Evolutionary conservation across 1,140 invertebrate genomes (phyloP).

Genomic region (Cotesia vestalis): DNA sequence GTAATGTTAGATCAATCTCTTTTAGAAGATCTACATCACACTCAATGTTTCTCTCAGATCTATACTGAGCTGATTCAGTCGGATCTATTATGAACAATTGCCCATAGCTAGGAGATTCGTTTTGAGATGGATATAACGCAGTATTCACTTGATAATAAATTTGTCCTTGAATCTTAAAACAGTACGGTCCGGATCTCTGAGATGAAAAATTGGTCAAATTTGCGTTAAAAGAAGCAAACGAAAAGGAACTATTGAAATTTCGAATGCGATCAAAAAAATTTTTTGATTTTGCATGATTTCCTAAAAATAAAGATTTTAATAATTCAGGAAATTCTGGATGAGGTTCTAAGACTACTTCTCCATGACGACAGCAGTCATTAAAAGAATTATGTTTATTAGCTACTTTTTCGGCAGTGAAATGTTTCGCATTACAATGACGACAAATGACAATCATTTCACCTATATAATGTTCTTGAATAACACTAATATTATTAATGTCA

Average conservation of each 20-base stretch:
- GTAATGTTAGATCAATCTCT: constrained; percentile 7
- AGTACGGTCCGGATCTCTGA: constrained; percentile 15
- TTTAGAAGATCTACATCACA: constrained; percentile 8
- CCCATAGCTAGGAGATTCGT: constrained; percentile 16
- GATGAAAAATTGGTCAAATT: constrained; percentile 23
- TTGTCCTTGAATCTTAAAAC: constrained; percentile 24
- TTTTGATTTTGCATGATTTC: constrained; percentile 20
- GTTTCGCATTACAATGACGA: constrained; percentile 22
- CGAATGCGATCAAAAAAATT: constrained; percentile 30
- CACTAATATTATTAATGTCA: too few species aligned
- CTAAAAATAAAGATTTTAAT: constrained; percentile 17
- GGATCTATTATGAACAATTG: constrained; percentile 22
- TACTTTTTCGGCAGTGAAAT: constrained; percentile 29
- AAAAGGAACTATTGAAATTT: constrained; percentile 20
- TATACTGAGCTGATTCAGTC: background rate
- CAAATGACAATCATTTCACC: constrained; percentile 14
- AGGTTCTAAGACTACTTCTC: constrained; percentile 9
- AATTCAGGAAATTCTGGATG: background rate
- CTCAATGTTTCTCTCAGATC: background rate
- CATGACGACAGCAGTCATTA: constrained; percentile 31
- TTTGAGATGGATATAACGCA: background rate
- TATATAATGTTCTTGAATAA: constrained; percentile 12
- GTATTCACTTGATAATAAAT: constrained; percentile 20
- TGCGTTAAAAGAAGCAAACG: constrained; percentile 31
- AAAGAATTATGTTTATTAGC: constrained; percentile 8